Evolutionary conservation across 2,888 invertebrate species (phyloP), one percentile per base, ranked within the genome.

Genomic region (Boloria euphrosyne): DNA sequence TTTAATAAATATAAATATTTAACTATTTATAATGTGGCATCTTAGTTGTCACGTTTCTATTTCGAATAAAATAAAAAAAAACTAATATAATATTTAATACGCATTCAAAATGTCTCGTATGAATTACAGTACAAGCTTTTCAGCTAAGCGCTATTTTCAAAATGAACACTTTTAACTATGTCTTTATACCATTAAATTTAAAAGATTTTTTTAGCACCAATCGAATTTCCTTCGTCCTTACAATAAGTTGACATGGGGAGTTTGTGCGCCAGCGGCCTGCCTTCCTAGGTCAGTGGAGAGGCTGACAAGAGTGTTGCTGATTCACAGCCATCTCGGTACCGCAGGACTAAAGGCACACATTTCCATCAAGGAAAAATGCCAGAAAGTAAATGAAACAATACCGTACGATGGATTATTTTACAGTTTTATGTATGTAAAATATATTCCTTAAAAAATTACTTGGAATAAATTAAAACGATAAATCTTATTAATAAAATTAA

Each of bases 261-360:
- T 90, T 2, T 94, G 94, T 73, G 90, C 93, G 14, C 94, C 94
- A 0, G 83, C 84, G 0, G 80, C 85, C 0, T 94, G 94, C 73
- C 75, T 77, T 0, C 78, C 86, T 0, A 71, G 66, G 0, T 84
- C 90, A 0, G 85, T 90, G 16, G 84, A 85, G 51, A 77, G 79
- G 0, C 74, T 91, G 38, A 77, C 87, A 3, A 74, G 76, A 1
- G 78, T 83, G 2, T 77, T 90, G 78, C 79, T 91, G 7, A 81
- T 85, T 2, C 80, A 85, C 47, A 90, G 90, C 72, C 89, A 91
- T 51, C 83, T 91, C 0, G 87, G 86, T 0, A 79, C 84, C 0
- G 87, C 89, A 0, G 87, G 90, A 3, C 77, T 91, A 70, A 77
- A 76, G 1, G 80, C 88, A 0, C 78, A 77, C 51, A 86, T 91